Evolutionary conservation across 2,888 invertebrate genomes (phyloP), one percentile per base, ranked within the genome.

Genomic region (Gibbula magus): DNA sequence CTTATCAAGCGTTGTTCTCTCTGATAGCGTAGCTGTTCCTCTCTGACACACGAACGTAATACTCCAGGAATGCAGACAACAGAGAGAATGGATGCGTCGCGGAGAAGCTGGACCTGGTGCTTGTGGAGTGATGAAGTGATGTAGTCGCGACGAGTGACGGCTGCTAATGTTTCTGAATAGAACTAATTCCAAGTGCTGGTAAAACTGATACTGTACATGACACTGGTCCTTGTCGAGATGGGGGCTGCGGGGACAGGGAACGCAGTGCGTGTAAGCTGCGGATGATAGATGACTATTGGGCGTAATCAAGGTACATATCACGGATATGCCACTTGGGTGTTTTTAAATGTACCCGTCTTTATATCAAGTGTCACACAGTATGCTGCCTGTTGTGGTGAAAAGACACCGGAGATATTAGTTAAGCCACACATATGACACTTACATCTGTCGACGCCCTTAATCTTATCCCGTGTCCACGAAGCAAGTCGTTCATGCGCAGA

Each of bases 241-340:
- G 7, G 56, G 20, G 7, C 20, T 25, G 22, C 4, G 7, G n/a
- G 22, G 56, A 39, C 29, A 3, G n/a, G 32, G 10, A 2, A 18
- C 39, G 35, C 70, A 4, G 70, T 35, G 70, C 35, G 18, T 70
- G 70, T 20, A 32, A 16, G 4, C 20, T 39, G 4, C n/a, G 25
- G 13, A 70, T 39, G 70, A 70, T 70, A 39, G 70, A 70, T 70
- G 20, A n/a, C 35, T 10, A 70, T 39, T 70, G 70, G 70, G n/a
- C 25, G n/a, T 39, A 32, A 70, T 70, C 70, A 70, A 70, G 35
- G 35, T 39, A 70, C 35, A 70, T 20, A 32, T 70, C 32, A 35
- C 29, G 18, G n/a, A n/a, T 39, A 39, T 35, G 18, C 61, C 61
- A 61, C 25, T 61, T 22, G 25, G 25, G 25, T 45, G 45, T 61